Conservation (phyloP, 1,140 invertebrate genomes). For the Drosophila sproati region DNA sequence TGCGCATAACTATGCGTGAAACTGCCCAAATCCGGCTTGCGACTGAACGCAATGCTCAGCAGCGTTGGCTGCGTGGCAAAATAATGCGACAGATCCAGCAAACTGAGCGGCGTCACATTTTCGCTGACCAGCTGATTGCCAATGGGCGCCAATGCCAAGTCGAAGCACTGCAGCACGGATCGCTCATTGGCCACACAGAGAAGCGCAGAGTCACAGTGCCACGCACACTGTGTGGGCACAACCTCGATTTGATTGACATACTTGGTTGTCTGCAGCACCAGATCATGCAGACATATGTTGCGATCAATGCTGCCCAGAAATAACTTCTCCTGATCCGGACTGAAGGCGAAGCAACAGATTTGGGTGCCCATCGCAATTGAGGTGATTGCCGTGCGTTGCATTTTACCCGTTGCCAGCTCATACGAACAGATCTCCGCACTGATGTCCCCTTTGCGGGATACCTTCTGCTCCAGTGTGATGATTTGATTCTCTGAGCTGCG, state of each 20-base stretch:
- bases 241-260: slow-evolving; percentile 86
- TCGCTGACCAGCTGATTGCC: slow-evolving; percentile 89
- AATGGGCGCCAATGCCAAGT: slow-evolving; percentile 89
- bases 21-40: slow-evolving; percentile 85
- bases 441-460: slow-evolving; percentile 91
- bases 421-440: slow-evolving; percentile 90
- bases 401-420: slow-evolving; percentile 88
- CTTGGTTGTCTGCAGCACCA: slow-evolving; percentile 87
- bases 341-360: slow-evolving; percentile 88
- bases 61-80: slow-evolving; percentile 88
- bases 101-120: slow-evolving; percentile 87
- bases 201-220: slow-evolving; percentile 90
- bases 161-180: slow-evolving; percentile 92
- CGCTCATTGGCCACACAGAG: slow-evolving; percentile 89
- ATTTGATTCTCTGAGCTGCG: slow-evolving; percentile 88
- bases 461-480: slow-evolving; percentile 91
- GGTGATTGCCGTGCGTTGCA: slow-evolving; percentile 89
- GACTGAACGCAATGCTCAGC: slow-evolving; percentile 86
- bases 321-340: slow-evolving; percentile 89
- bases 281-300: slow-evolving; percentile 90
- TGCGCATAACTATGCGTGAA: slow-evolving; percentile 85
- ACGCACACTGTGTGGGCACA: slow-evolving; percentile 89
- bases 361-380: slow-evolving; percentile 90
- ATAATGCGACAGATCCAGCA: slow-evolving; percentile 89
- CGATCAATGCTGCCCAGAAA: slow-evolving; percentile 91